Percentiles rank a stretch among this genome's conserved stretches.
phyloP scores from a whole-genome alignment of 1,140 invertebrate species.

The Drosophila guanche region DNA sequence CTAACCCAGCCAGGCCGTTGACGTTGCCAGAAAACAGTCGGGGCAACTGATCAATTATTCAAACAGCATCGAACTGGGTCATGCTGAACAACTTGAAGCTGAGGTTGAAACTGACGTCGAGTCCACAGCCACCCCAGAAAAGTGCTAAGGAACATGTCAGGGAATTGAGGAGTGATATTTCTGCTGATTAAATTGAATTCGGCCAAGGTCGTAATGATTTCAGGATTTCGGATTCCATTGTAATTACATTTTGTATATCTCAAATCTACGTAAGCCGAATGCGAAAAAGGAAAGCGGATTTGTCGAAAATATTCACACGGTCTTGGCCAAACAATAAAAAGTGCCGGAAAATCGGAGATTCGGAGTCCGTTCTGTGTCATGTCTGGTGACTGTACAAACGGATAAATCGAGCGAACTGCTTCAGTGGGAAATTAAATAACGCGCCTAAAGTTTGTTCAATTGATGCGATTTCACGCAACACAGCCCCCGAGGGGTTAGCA shows the following conservation, averaged over 20 bases:
- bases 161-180: constrained; percentile 37
- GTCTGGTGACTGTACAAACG: constrained; percentile 47
- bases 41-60: constrained; percentile 76
- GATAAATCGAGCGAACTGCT: constrained; percentile 77
- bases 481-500: constrained; percentile 54
- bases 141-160: constrained; percentile 32
- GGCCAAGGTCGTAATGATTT: constrained; percentile 73
- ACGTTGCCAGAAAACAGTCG: constrained; percentile 33
- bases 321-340: constrained; percentile 41
- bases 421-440: constrained; percentile 82
- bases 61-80: constrained; percentile 75
- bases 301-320: constrained; percentile 23
- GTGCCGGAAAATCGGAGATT: constrained; percentile 5
- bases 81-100: constrained; percentile 59
- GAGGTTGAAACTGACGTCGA: constrained; percentile 12
- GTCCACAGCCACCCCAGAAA: constrained; percentile 28
- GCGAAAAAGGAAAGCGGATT: constrained; percentile 16
- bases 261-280: constrained; percentile 41
- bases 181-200: constrained; percentile 72
- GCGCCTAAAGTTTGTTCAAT: constrained; percentile 81
- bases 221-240: constrained; percentile 40
- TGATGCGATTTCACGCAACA: constrained; percentile 78
- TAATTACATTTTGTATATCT: constrained; percentile 59
- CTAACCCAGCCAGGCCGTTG: constrained; percentile 27
- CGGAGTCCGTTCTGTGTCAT: constrained; percentile 12